phyloP scores from a whole-genome alignment of 2,797 vertebrate species.

The Adelosebastes latens region DNA sequence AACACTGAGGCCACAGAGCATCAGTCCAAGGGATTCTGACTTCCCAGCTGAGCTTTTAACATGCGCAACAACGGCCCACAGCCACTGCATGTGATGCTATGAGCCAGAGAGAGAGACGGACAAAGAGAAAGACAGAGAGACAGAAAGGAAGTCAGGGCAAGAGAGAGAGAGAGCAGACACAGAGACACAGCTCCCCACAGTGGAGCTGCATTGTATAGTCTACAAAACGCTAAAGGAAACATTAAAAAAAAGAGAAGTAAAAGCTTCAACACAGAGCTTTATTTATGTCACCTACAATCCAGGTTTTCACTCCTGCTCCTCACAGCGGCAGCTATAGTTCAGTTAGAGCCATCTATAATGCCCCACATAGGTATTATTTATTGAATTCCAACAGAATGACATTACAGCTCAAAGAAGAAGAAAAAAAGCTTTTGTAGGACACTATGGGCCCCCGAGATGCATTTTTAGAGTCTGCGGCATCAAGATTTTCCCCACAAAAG shows the following conservation, averaged over 20 bases:
- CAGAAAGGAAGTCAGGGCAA: background rate
- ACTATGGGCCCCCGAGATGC: background rate
- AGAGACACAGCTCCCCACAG: slow-evolving; percentile 84
- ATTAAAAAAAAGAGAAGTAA: background rate
- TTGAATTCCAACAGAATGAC: slow-evolving; percentile 14
- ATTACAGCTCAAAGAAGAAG: background rate
- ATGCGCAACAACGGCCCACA: slow-evolving; percentile 70
- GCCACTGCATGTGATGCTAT: slow-evolving; percentile 54
- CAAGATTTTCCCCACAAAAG: background rate
- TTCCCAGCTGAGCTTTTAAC: slow-evolving; percentile 82
- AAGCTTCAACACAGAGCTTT: slow-evolving; percentile 11
- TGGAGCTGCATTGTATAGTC: slow-evolving; percentile 69
- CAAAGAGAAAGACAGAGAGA: slow-evolving; percentile 7
- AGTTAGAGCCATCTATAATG: slow-evolving; percentile 8
- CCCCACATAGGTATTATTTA: slow-evolving; percentile 13
- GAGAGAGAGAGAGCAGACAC: slow-evolving; percentile 44
- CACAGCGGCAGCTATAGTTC: slow-evolving; percentile 10
- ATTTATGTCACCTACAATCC: slow-evolving; percentile 28
- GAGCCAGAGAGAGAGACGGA: slow-evolving; percentile 40
- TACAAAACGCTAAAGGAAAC: background rate
- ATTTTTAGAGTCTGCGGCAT: background rate
- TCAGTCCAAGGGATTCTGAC: slow-evolving; percentile 66
- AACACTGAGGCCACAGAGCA: slow-evolving; percentile 71
- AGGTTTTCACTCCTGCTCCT: slow-evolving; percentile 6
- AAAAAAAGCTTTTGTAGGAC: background rate